Evolutionary conservation across 1,140 invertebrate genomes (phyloP), one percentile per base, ranked within the genome.

Genomic region (Drosophila lacteicornis): DNA sequence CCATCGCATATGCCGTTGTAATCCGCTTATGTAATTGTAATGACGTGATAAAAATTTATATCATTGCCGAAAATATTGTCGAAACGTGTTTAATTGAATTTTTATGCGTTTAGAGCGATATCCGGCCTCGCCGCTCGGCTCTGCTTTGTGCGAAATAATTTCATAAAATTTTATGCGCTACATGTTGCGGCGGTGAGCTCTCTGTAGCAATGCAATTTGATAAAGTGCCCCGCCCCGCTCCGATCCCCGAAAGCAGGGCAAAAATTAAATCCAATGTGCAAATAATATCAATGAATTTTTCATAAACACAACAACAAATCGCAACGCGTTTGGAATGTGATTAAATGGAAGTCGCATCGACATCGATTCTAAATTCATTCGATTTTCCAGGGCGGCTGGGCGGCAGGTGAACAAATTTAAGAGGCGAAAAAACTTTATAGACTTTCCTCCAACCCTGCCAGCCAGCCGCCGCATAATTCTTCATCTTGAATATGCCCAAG

Each of bases 21-120:
- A 88, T 88, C 84, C 74, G 80, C 73, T 88, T 90, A 81, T 84
- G 85, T 88, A 88, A 88, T 88, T 88, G 84, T 88, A 87, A 87
- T 84, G 80, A 67, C 85, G 80, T 81, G 84, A 87, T 88, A 84
- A 88, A 88, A 88, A 87, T 87, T 87, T 75, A 87, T 87, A 83
- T 88, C 66, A 87, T 69, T 88, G 80, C 80, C 80, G 47, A 84
- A 87, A 90, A 90, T 88, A 88, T 90, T 79, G 80, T 75, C 53
- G 78, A 84, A 90, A 88, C 85, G 85, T 88, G 84, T 88, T 88
- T 88, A 88, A 88, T 88, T 88, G 84, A 88, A 90, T 88, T 88
- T 90, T 90, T 90, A 88, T 88, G 85, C 78, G 80, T 78, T 79
- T 61, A 76, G 71, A 58, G 46, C 1, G 30, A 55, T 12, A 51